Evolutionary conservation across 2,888 invertebrate genomes (phyloP).

Genomic region (Drosophila hamatofila): DNA sequence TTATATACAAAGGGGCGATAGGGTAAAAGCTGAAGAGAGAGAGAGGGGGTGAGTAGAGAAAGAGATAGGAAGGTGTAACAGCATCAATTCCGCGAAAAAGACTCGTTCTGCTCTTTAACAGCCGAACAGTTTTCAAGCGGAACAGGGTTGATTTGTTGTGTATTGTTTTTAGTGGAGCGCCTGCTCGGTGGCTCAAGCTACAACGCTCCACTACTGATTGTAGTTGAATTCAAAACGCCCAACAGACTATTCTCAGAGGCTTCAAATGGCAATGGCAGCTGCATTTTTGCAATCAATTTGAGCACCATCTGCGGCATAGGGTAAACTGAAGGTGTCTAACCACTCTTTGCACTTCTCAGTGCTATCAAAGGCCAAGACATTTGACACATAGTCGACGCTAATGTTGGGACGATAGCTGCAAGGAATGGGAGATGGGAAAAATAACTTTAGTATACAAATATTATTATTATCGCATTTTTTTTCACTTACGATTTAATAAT

Average conservation of each 20-base stretch:
- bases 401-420: slow-evolving; percentile 97
- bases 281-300: slow-evolving; percentile 95
- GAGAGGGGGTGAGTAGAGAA: not conserved
- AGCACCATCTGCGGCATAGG: slow-evolving; percentile 88
- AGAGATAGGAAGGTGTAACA: slow-evolving; percentile 12
- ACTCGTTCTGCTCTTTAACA: slow-evolving; percentile 15
- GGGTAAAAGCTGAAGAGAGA: not conserved
- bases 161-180: slow-evolving; percentile 20
- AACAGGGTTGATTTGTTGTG: slow-evolving; percentile 19
- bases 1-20: slow-evolving; percentile 37
- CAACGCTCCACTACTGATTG: slow-evolving; percentile 22
- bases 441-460: slow-evolving; percentile 39
- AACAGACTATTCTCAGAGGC: slow-evolving; percentile 11
- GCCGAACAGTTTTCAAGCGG: slow-evolving; percentile 28
- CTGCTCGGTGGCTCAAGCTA: slow-evolving; percentile 12
- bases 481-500: slow-evolving; percentile 97
- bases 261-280: slow-evolving; percentile 75
- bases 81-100: slow-evolving; percentile 24
- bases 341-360: slow-evolving; percentile 94
- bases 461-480: no score
- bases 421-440: slow-evolving; percentile 43
- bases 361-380: slow-evolving; percentile 95
- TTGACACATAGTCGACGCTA: slow-evolving; percentile 93
- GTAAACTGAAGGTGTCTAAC: slow-evolving; percentile 92
- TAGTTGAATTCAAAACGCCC: slow-evolving; percentile 15